phyloP scores from a whole-genome alignment of 2,797 vertebrate genomes.

The Acipenser transmontanus region DNA sequence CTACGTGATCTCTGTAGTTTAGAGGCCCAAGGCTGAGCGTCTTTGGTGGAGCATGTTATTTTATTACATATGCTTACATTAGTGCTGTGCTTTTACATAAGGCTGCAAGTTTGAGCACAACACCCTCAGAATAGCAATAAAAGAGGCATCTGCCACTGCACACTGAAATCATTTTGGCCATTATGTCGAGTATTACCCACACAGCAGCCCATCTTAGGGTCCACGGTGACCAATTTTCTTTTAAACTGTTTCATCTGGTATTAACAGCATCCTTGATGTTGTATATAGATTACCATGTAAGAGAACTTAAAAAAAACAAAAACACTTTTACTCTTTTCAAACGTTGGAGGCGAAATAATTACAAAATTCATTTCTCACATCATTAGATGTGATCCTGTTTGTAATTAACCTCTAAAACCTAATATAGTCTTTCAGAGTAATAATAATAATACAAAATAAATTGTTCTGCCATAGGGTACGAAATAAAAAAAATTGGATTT shows the following conservation, averaged over 20 bases:
- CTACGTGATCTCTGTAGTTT: background rate
- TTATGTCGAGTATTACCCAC: background rate
- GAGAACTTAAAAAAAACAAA: background rate
- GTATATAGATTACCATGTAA: background rate
- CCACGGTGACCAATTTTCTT: background rate
- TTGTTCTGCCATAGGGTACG: background rate
- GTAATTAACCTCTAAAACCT: background rate
- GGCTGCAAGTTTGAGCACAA: background rate
- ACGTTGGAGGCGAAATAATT: background rate
- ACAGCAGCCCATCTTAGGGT: background rate
- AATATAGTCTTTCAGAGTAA: background rate
- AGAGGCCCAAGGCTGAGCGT: background rate
- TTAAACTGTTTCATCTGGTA: conserved; percentile 1
- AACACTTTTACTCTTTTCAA: background rate
- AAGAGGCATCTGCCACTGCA: conserved; percentile 3
- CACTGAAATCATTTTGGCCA: background rate
- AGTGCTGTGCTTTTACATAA: background rate
- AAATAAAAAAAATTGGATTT: background rate
- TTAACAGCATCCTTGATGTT: background rate
- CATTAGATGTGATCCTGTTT: background rate
- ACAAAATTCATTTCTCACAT: conserved; percentile 1
- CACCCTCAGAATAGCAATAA: background rate
- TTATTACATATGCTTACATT: background rate
- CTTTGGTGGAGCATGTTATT: background rate
- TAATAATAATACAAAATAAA: background rate